Evolutionary conservation across 2,797 vertebrate species (phyloP).

Genomic region (Geotrypetes seraphini): DNA sequence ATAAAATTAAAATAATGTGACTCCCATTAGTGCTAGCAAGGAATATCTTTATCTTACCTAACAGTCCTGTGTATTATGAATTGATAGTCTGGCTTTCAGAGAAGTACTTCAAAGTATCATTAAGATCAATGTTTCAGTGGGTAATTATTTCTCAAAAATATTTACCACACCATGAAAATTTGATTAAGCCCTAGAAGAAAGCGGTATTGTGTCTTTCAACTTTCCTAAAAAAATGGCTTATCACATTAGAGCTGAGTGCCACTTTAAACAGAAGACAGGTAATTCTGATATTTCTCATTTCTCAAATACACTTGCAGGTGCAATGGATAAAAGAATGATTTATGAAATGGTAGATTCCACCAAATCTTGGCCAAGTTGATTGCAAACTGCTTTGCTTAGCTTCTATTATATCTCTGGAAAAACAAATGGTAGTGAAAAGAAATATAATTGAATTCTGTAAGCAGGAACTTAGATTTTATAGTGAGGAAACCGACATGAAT

Average conservation of each 20-base stretch:
- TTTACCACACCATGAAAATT: slow-evolving; percentile 2
- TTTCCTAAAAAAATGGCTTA: neutral
- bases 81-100: no score
- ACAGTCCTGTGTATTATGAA: no score
- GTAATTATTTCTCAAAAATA: neutral
- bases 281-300: slow-evolving; percentile 1
- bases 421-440: neutral
- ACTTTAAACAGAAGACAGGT: neutral
- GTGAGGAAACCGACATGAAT: neutral
- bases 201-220: neutral
- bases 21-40: no score
- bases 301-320: neutral
- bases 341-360: neutral
- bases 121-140: slow-evolving; percentile 5
- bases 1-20: no score
- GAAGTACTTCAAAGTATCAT: neutral
- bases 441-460: neutral
- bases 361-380: neutral
- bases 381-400: neutral
- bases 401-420: neutral
- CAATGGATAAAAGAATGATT: slow-evolving; percentile 4
- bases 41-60: no score
- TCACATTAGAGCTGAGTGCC: neutral
- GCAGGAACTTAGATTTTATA: neutral
- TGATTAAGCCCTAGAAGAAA: slow-evolving; percentile 5